Percentiles rank a stretch among this genome's conserved stretches.
Conservation (phyloP, 2,888 invertebrate genomes). For the Fissipunctia ypsillon region DNA sequence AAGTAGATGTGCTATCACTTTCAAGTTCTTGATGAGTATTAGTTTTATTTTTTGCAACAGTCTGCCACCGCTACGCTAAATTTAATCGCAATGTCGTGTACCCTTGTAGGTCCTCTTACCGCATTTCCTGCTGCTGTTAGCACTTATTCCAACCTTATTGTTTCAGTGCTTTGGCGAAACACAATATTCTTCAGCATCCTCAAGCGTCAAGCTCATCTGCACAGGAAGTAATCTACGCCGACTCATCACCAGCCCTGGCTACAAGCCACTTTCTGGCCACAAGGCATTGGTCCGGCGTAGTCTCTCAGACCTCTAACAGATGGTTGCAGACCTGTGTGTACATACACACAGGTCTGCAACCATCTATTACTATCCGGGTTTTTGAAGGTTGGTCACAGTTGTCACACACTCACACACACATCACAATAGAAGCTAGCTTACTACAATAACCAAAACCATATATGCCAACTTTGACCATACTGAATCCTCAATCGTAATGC, state of each 20-base stretch:
- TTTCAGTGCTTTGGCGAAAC: background rate
- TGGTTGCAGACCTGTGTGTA: no score
- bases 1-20: background rate
- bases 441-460: background rate
- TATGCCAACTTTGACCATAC: background rate
- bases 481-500: background rate
- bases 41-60: background rate
- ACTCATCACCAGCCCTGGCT: background rate
- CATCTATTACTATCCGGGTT: background rate
- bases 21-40: background rate
- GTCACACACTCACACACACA: no score
- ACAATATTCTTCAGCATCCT: background rate
- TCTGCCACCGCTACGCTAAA: background rate
- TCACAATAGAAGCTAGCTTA: background rate
- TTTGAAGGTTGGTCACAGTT: no score
- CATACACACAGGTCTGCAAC: background rate
- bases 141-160: no score
- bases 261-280: no score
- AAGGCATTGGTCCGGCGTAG: no score
- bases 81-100: background rate
- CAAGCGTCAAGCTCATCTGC: background rate
- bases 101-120: background rate
- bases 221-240: background rate
- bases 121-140: background rate
- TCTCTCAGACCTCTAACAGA: no score